Evolutionary conservation across 2,113 vertebrate species (phyloP), one percentile per base, ranked within the genome.

Genomic region (Bubo scandiacus): DNA sequence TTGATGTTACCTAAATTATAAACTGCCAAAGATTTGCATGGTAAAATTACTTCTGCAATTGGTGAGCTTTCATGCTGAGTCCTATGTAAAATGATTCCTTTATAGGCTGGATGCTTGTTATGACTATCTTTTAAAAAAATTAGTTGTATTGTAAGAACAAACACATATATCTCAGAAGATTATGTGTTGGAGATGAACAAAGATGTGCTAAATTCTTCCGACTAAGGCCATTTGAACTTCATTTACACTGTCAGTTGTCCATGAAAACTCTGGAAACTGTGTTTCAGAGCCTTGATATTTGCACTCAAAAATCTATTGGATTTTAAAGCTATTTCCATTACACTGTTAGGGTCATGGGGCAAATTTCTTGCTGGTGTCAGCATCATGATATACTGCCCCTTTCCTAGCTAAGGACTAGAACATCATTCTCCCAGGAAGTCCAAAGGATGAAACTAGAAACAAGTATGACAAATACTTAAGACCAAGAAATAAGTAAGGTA

Each of bases 1-100:
- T 93, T 88, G 72, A 93, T 94, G 70, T 6, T 81, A 67, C 54
- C 66, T 93, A 90, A 96, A 91, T 95, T 83, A 86, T 30, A 91
- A 90, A 71, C 62, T 86, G 68, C 10, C 6, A 1, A 47, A 94
- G 36, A 92, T 89, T 68, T 90, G 32, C 43, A 43, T 54, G 57
- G 12, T 66, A 12, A 85, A 88, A n/a, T 47, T 88, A 58, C 29
- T 89, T 58, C 51, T 84, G 16, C 34, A 74, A 29, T 63, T 2
- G 4, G 59, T 61, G 36, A 75, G 16, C 9, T 61, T 62, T 91
- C 54, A 85, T 74, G 52, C 27, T 38, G 22, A 62, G 22, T 87
- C 38, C 20, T n/a, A 15, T 34, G 20, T 83, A 84, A 88, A 91
- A 88, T 11, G 2, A 65, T 47, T 86, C 40, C 43, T 89, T 92